Conservation (phyloP, 2,888 invertebrate species). For the Yponomeuta cagnagella region DNA sequence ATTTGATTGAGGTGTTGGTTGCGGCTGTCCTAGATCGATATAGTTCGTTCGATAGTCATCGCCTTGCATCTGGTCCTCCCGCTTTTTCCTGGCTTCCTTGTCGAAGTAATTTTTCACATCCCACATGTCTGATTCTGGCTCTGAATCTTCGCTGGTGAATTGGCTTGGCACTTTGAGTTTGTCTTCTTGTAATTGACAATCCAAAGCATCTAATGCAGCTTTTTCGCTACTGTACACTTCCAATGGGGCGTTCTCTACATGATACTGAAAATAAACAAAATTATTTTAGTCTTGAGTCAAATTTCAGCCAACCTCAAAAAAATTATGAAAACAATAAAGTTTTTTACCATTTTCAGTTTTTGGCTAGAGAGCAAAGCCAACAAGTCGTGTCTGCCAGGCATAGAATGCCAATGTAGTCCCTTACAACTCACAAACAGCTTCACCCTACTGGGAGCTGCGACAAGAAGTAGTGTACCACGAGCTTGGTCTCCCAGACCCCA, state of each 20-base stretch:
- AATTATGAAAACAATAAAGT: neutral
- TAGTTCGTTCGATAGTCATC: slow-evolving; percentile 58
- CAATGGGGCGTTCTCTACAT: slow-evolving; percentile 75
- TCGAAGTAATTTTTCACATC: slow-evolving; percentile 57
- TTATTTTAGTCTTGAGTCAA: neutral
- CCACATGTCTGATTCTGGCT: slow-evolving; percentile 45
- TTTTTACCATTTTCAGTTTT: slow-evolving; percentile 74
- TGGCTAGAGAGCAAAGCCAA: slow-evolving; percentile 69
- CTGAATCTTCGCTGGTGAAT: slow-evolving; percentile 32
- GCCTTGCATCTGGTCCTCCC: slow-evolving; percentile 55
- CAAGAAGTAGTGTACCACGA: slow-evolving; percentile 71
- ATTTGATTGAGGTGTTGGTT: slow-evolving; percentile 23
- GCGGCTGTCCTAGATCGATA: slow-evolving; percentile 30
- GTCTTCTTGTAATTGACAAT: slow-evolving; percentile 51
- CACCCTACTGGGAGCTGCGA: slow-evolving; percentile 76
- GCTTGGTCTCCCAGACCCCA: slow-evolving; percentile 76
- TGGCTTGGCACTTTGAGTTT: slow-evolving; percentile 41
- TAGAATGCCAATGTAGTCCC: slow-evolving; percentile 77
- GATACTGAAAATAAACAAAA: slow-evolving; percentile 58
- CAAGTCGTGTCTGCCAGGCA: slow-evolving; percentile 76
- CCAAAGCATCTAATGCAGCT: slow-evolving; percentile 66
- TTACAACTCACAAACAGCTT: slow-evolving; percentile 80
- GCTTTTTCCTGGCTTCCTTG: slow-evolving; percentile 51
- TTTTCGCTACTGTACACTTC: slow-evolving; percentile 69
- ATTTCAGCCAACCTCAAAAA: neutral